Base-by-base conservation (phyloP, 37 sponge, comb jelly and placozoan genomes). In the Amphimedon queenslandica region DNA sequence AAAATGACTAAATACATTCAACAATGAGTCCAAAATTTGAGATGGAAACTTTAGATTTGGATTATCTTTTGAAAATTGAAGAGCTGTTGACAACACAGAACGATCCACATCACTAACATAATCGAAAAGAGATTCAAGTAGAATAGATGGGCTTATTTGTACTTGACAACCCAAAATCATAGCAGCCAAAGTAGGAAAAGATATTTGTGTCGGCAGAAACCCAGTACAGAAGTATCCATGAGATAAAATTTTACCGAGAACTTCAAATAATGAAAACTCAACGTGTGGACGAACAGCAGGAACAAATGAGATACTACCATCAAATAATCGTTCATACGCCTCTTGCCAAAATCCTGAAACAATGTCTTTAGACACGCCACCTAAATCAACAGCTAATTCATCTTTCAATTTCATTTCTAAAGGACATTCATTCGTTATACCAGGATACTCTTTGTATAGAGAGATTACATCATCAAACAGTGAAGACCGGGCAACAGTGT, bases 331-430 rank as follows among this genome's bases (percentile, higher is more conserved):
- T 25, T 13, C 5, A 25, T 73, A 73, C 2, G 60, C 37, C 37
- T 56, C 73, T 32, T 73, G 58, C 58, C 57, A 73, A 57, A 73
- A 73, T 27, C 37, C 73, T 28, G 73, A 73, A n/a, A 73, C 13
- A 57, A 73, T 73, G 58, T 73, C 73, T 20, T 38, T 30, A 2
- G 28, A 20, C 5, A 73, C 58, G 3, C 73, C 73, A 35, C 73
- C 73, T 56, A 29, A 8, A 55, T 73, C 73, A 38, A 66, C 67
- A 31, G 38, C 67, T 10, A 13, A 37, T 37, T 66, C 67, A 60
- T 60, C 21, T n/a, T n/a, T n/a, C n/a, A n/a, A n/a, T n/a, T n/a
- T n/a, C n/a, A n/a, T n/a, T n/a, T n/a, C n/a, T n/a, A n/a, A n/a
- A n/a, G n/a, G n/a, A n/a, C n/a, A n/a, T n/a, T n/a, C n/a, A 13